Evolutionary conservation across 1,140 invertebrate genomes (phyloP), one percentile per base, ranked within the genome.

Genomic region (Macrostomum lignano): DNA sequence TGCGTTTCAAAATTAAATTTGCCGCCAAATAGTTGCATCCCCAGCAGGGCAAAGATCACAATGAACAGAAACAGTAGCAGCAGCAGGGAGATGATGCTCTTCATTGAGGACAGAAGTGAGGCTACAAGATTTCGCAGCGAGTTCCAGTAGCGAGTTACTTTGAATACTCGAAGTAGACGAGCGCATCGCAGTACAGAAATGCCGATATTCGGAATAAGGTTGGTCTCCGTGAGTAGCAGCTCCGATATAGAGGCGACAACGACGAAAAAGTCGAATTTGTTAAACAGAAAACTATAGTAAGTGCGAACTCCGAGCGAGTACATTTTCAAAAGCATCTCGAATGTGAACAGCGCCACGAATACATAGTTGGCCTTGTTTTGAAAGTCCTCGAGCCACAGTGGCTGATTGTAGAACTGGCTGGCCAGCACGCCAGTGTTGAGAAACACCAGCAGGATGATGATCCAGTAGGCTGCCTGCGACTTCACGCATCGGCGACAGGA

Each of bases 301-400:
- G 54, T 52, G 31, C 52, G 54, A 37, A 94, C 77, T 46, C 88
- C 88, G 55, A 98, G 69, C 60, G 81, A 91, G 65, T 94, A 96
- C 82, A 98, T 91, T 63, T 98, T 98, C 33, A 98, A 63, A 46
- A 96, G 67, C 88, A 98, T 98, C 65, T 98, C 88, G 55, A 91
- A 64, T 13, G 82, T 77, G 62, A 96, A 98, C 25, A 98, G 67
- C 7, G 78, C 72, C 37, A 98, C 81, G 61, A 98, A 96, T 60
- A 94, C 78, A 46, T 88, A 69, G 55, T 98, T 98, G 37, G 81
- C 84, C 14, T 33, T 58, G 79, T 76, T 73, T 71, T 96, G 88
- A 65, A 96, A 94, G 29, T 74, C 57, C 52, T 93, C 82, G 41
- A 98, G 61, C 82, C 82, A 96, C 21, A 59, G 44, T 3, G 78